Conservation (phyloP, 2,888 invertebrate species). For the Gonocerus acuteangulatus region DNA sequence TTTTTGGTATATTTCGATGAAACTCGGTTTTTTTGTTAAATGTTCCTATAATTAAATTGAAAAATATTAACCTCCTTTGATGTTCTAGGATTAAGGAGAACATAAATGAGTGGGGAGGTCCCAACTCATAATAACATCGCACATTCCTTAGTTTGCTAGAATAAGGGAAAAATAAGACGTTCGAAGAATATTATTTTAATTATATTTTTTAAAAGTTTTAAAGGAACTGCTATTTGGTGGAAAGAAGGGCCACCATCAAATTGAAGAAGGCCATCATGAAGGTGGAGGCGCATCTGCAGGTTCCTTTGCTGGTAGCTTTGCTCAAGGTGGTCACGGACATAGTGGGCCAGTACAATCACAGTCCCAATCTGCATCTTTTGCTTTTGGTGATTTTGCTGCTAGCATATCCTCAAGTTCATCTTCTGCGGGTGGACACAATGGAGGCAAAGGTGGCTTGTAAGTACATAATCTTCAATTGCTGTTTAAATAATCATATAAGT, state of each 20-base stretch:
- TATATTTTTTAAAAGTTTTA: no score
- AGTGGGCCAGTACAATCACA: background rate
- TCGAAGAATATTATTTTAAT: no score
- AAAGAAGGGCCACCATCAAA: background rate
- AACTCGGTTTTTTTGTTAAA: no score
- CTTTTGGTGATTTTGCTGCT: constrained; percentile 1
- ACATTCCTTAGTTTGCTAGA: no score
- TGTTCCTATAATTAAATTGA: no score
- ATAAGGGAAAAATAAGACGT: no score
- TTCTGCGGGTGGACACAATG: constrained; percentile 10
- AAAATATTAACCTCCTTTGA: no score
- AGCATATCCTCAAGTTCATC: constrained; percentile 1
- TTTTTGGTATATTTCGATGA: no score
- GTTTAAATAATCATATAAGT: background rate
- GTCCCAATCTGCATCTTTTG: constrained; percentile 13
- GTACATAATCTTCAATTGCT: background rate
- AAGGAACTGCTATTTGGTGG: constrained; percentile 29
- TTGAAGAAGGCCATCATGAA: constrained; percentile 44
- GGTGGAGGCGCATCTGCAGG: constrained; percentile 4
- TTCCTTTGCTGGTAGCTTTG: background rate
- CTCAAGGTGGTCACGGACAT: background rate
- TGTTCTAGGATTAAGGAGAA: no score
- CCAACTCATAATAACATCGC: no score
- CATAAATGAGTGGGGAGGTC: no score
- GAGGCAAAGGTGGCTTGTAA: constrained; percentile 1